Conservation (phyloP, 2,797 vertebrate species). For the Oreonectes daqikongensis region DNA sequence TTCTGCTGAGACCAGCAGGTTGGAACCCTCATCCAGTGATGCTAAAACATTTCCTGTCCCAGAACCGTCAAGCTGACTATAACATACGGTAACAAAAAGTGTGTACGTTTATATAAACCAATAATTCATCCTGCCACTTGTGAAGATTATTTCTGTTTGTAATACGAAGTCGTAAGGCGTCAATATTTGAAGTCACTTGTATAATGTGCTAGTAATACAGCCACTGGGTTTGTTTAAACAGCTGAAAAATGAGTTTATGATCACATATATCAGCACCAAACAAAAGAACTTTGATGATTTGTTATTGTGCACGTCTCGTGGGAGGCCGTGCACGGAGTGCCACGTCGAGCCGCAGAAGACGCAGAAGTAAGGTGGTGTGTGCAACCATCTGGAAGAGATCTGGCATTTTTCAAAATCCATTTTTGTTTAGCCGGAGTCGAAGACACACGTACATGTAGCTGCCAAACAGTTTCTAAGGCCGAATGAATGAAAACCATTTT, state of each 20-base stretch:
- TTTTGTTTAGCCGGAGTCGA: conserved; percentile 58
- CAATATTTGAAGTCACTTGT: not conserved
- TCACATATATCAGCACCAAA: conserved; percentile 37
- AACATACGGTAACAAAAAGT: not conserved
- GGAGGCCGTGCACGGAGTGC: conserved; percentile 45
- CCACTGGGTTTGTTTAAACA: conserved; percentile 31
- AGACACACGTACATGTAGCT: conserved; percentile 52
- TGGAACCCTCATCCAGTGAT: conserved; percentile 21
- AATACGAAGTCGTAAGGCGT: not conserved
- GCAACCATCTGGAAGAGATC: conserved; percentile 61
- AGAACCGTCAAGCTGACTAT: conserved; percentile 11
- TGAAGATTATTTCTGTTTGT: conserved; percentile 8
- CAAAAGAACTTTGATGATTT: conserved; percentile 53
- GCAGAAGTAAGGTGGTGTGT: conserved; percentile 50
- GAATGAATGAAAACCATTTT: conserved; percentile 57
- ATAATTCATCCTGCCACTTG: not conserved
- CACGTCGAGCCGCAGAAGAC: conserved; percentile 50
- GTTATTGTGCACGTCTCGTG: conserved; percentile 51
- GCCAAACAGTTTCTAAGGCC: conserved; percentile 47
- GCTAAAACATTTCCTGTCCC: conserved; percentile 26
- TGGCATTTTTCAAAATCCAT: conserved; percentile 59
- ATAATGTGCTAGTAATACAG: not conserved
- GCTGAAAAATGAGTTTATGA: conserved; percentile 24
- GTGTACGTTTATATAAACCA: not conserved
- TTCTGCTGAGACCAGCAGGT: conserved; percentile 36